A percentile compares a stretch with the other conserved stretches of the same genome.
Evolutionary conservation across 2,888 invertebrate genomes (phyloP).

Genomic region (Spilarctia lutea): DNA sequence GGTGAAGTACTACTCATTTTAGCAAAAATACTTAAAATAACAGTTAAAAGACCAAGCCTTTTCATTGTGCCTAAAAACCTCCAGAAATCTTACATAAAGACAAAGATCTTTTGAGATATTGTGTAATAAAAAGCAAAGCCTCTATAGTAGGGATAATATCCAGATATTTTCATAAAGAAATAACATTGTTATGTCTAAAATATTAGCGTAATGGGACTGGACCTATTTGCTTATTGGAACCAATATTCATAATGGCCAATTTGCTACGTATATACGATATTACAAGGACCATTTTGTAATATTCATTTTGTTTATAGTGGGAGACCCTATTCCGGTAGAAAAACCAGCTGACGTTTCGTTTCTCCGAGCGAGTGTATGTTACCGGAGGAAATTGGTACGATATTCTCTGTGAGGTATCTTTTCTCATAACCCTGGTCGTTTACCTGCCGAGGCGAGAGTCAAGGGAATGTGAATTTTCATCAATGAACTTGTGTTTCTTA

Average conservation of each 20-base stretch:
- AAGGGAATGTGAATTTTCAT: no score
- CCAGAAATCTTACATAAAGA: conserved; percentile 4
- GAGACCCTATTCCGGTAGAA: background rate
- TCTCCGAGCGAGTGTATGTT: no score
- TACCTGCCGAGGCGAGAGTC: no score
- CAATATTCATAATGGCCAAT: conserved; percentile 6
- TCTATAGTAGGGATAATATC: conserved; percentile 11
- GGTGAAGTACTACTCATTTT: background rate
- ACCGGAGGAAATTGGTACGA: no score
- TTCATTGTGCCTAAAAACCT: background rate
- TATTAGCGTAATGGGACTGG: conserved; percentile 7
- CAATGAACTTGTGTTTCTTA: no score
- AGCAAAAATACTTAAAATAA: background rate
- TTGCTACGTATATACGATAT: background rate
- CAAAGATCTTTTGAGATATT: conserved; percentile 28
- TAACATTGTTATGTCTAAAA: conserved; percentile 5
- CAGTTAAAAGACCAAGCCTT: background rate
- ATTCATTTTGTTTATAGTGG: background rate
- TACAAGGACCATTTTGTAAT: background rate
- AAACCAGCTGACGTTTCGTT: no score
- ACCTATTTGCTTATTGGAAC: background rate
- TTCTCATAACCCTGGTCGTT: no score
- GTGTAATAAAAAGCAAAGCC: conserved; percentile 27
- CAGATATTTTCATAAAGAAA: conserved; percentile 1
- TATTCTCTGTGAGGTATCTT: no score